Percentiles rank a stretch among this genome's conserved stretches.
Conservation (phyloP, 2,888 invertebrate genomes). For the Helobdella robusta region DNA sequence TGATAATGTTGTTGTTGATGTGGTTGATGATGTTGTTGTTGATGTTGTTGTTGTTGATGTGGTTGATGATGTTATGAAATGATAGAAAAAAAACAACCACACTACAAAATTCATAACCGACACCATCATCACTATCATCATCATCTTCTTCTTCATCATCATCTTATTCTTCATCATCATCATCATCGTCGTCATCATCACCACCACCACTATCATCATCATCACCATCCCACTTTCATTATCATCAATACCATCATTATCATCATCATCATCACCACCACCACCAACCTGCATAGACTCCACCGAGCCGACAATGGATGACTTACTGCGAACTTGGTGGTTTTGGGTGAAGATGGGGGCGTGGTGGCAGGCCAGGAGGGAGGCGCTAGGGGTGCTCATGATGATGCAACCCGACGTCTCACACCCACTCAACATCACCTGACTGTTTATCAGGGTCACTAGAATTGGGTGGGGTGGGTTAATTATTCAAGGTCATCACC, state of each 20-base stretch:
- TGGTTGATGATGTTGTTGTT: no score
- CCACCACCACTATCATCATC: conserved; percentile 21
- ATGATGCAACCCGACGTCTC: conserved; percentile 95
- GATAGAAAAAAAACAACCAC: neutral
- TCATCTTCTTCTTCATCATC: conserved; percentile 15
- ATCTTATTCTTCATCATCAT: conserved; percentile 22
- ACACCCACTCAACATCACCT: conserved; percentile 79
- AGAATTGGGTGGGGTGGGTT: conserved; percentile 3
- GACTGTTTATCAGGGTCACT: conserved; percentile 80
- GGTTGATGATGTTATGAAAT: neutral
- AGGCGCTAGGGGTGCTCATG: conserved; percentile 87
- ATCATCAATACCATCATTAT: neutral
- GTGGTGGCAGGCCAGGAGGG: conserved; percentile 78
- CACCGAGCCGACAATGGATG: conserved; percentile 86
- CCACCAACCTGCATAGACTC: conserved; percentile 76
- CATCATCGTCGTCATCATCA: conserved; percentile 1
- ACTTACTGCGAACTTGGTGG: conserved; percentile 76
- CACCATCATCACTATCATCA: neutral
- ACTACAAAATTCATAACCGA: no score
- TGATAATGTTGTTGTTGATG: no score
- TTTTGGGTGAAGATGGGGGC: conserved; percentile 74
- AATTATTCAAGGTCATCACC: conserved; percentile 7
- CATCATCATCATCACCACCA: neutral
- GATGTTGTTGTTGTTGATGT: neutral
- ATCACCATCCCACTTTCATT: neutral